These are phyloP conservation scores for Apostichopus parvimensis DNA, from an alignment of 35 echinoderm and acorn worm species.

Conservation along the genomic window DNA sequence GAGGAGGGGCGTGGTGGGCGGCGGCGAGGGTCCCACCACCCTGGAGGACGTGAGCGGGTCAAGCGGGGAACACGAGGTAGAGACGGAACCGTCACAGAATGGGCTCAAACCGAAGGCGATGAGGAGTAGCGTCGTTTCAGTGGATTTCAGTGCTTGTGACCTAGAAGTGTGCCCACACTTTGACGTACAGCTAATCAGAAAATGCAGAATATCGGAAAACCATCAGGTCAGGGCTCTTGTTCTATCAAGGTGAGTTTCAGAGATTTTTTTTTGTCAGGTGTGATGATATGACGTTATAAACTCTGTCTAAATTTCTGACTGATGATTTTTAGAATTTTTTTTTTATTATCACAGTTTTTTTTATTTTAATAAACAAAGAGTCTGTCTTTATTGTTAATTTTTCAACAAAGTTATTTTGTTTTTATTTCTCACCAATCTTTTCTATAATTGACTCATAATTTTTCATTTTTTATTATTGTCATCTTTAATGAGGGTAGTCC, in stretches of 20 bases:
- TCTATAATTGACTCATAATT: no score
- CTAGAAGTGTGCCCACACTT: constrained; percentile 32
- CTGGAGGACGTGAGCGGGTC: not conserved
- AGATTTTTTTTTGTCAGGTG: no score
- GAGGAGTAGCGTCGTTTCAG: constrained; percentile 39
- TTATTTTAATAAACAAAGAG: no score
- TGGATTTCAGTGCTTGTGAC: constrained; percentile 44
- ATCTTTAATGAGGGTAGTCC: no score
- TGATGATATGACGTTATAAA: no score
- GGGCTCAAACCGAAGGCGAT: not conserved
- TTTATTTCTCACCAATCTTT: no score
- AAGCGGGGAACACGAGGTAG: not conserved
- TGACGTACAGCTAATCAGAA: constrained; percentile 38
- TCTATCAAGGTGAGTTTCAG: constrained; percentile 75
- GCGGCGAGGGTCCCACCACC: not conserved
- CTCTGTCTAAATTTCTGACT: no score
- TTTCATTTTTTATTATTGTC: no score
- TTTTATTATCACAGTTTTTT: no score
- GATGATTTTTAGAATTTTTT: no score
- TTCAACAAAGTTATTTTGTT: no score
- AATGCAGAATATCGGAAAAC: constrained; percentile 78
- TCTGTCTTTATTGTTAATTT: no score
- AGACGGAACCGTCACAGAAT: not conserved
- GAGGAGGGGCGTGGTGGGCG: constrained; percentile 55
- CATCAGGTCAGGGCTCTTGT: constrained; percentile 87